These are phyloP conservation scores for Archaeoteleia sp. DNA, from an alignment of 2,888 invertebrate genomes.

Conservation along the genomic window DNA sequence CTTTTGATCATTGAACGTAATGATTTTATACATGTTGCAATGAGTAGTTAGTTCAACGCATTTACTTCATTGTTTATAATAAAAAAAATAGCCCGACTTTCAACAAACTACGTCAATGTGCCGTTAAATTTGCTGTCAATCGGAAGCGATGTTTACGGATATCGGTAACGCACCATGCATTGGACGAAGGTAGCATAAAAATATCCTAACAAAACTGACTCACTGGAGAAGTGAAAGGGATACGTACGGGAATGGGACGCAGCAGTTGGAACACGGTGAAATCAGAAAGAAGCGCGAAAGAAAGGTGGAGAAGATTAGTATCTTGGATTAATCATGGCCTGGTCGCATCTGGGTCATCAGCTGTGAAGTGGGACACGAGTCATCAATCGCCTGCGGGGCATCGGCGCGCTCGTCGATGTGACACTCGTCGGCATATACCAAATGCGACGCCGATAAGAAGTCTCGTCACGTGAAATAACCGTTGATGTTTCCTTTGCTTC, in stretches of 20 bases:
- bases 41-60: too few species aligned
- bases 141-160: background rate
- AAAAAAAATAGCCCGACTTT: too few species aligned
- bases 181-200: conserved; percentile 13
- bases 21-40: too few species aligned
- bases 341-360: conserved; percentile 69
- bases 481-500: conserved; percentile 10
- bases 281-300: conserved; percentile 40
- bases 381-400: conserved; percentile 67
- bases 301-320: conserved; percentile 50
- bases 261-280: conserved; percentile 20
- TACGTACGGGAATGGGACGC: conserved; percentile 28
- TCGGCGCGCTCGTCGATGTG: conserved; percentile 32
- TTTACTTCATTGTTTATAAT: too few species aligned
- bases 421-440: conserved; percentile 12
- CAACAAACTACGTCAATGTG: too few species aligned
- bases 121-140: too few species aligned
- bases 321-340: conserved; percentile 58
- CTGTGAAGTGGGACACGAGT: conserved; percentile 70
- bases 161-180: conserved; percentile 1
- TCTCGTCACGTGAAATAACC: conserved; percentile 7
- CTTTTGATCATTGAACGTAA: too few species aligned
- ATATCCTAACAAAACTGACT: conserved; percentile 24
- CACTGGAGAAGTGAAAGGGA: conserved; percentile 39
- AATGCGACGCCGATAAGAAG: conserved; percentile 39